Evolutionary conservation across 1,140 invertebrate species (phyloP), one percentile per base, ranked within the genome.

Genomic region (Magallana angulata): DNA sequence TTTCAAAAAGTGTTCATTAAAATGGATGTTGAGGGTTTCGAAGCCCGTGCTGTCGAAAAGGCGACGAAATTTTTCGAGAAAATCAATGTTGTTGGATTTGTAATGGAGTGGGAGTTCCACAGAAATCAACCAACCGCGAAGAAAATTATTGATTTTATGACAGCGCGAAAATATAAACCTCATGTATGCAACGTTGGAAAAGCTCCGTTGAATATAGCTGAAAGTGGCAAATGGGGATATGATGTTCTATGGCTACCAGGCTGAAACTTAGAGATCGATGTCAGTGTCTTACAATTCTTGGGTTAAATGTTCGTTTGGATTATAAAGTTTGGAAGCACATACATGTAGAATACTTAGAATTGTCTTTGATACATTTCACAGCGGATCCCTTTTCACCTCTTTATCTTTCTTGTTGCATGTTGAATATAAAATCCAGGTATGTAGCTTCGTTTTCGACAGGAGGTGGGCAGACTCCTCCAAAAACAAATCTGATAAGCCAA

Each of bases 1-100:
- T 87, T 87, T 56, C 16, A 59, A 9, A 87, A 89, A 64, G 88
- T 89, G 6, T 76, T 89, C 7, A 71, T 89, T 24, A 87, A 89
- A 87, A 89, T 89, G 86, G 86, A 87, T 57, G 85, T 89, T 30
- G 88, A 89, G 60, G 88, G 88, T n/a, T 89, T 89, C 76, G 88
- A 89, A 83, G 83, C 76, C 30, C 84, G 82, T 30, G 88, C 76
- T n/a, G 9, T 89, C 14, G 60, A 81, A 60, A 86, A 84, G 56
- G 59, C 88, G 7, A 62, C 24, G 2, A 64, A 81, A 57, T 89
- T 89, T 71, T 89, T 89, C 30, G 62, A 89, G 82, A 81, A 84
- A 24, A 60, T 87, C 36, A 82, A 87, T 24, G 80, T 87, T 59
- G 59, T 24, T 3, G 88, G 59, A 30, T 82, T 89, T 57, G 58